These are phyloP conservation scores for Ceraclea dissimilis DNA, from an alignment of 2,888 invertebrate genomes.

Conservation along the genomic window DNA sequence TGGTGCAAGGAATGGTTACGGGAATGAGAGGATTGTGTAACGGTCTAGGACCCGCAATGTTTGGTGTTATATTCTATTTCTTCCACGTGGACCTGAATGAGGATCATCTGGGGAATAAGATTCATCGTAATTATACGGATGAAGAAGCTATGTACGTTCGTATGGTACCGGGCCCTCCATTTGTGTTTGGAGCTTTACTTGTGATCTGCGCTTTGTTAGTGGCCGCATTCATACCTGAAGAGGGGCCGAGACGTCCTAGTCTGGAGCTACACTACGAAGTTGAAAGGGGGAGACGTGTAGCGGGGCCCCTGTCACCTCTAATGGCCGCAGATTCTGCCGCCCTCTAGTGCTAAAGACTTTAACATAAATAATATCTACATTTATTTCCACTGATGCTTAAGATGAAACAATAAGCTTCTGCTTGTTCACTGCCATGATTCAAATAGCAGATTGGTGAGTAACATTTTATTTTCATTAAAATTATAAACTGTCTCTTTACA, in stretches of 20 bases:
- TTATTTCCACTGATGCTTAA: not conserved
- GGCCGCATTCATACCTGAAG: constrained; percentile 77
- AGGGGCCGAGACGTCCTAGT: constrained; percentile 40
- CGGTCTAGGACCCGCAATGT: constrained; percentile 97
- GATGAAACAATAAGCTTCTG: not conserved
- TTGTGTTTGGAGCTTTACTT: constrained; percentile 94
- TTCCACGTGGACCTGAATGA: constrained; percentile 97
- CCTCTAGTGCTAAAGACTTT: constrained; percentile 44
- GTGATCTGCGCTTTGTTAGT: constrained; percentile 94
- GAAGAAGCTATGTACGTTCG: constrained; percentile 52
- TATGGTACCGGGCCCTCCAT: constrained; percentile 95
- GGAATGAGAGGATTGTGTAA: constrained; percentile 98
- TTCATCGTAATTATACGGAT: constrained; percentile 33
- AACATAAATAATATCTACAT: not conserved
- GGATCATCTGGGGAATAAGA: constrained; percentile 40
- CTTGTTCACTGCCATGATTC: not conserved
- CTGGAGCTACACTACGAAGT: constrained; percentile 69
- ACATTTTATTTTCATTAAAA: not conserved
- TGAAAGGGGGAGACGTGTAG: constrained; percentile 69
- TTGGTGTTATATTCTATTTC: constrained; percentile 95
- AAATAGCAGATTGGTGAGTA: not conserved
- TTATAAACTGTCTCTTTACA: too few species aligned
- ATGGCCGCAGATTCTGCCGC: constrained; percentile 71
- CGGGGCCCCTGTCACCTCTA: constrained; percentile 70
- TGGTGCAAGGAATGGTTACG: constrained; percentile 96